A percentile compares a stretch with the other conserved stretches of the same genome.
Evolutionary conservation across 2,797 vertebrate genomes (phyloP).

Genomic region (Sternotherus odoratus): DNA sequence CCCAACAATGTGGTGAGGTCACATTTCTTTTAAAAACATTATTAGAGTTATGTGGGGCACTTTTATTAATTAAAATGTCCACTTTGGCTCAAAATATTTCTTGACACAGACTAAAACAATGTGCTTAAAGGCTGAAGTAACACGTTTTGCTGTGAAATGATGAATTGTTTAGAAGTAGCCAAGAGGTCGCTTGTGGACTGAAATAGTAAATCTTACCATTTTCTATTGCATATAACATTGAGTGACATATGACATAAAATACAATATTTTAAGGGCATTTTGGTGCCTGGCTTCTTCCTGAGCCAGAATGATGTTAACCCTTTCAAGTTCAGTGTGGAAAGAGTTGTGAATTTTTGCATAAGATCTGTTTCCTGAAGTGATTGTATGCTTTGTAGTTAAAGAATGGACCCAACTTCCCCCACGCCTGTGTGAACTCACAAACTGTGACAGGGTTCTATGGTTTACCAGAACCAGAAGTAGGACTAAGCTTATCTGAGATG

Average conservation of each 20-base stretch:
- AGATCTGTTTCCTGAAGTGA: neutral
- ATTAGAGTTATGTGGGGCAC: conserved; percentile 11
- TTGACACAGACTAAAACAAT: conserved; percentile 20
- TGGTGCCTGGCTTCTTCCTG: neutral
- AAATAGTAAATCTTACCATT: neutral
- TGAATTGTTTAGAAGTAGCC: neutral
- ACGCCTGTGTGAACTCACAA: neutral
- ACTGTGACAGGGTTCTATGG: neutral
- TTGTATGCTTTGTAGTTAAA: neutral
- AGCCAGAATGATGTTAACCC: neutral
- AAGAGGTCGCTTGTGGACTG: neutral
- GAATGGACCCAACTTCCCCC: neutral
- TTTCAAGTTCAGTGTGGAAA: conserved; percentile 10
- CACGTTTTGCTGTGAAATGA: neutral
- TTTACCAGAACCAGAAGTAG: conserved; percentile 1
- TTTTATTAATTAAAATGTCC: conserved; percentile 4
- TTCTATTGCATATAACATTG: neutral
- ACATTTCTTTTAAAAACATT: conserved; percentile 34
- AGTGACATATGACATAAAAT: neutral
- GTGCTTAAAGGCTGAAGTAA: neutral
- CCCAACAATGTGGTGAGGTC: conserved; percentile 6
- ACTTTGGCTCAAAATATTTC: neutral
- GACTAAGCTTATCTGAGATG: neutral
- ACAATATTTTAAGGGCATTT: neutral
- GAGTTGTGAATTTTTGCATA: neutral